These are phyloP conservation scores for Tringa solitaria DNA, from an alignment of 2,113 vertebrate genomes.

Conservation along the genomic window DNA sequence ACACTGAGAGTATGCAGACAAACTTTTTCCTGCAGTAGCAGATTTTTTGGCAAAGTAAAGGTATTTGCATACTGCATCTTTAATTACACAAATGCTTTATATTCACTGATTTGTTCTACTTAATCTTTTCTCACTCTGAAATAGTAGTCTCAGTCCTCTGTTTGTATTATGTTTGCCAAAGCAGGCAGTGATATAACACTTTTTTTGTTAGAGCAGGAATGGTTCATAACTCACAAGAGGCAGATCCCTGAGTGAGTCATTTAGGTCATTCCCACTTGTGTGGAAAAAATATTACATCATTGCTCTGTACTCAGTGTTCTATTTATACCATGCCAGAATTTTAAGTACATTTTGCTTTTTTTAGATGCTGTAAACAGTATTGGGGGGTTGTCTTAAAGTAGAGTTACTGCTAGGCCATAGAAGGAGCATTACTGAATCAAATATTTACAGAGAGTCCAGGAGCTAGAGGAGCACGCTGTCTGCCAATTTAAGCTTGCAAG, in stretches of 20 bases:
- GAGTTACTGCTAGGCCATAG: slow-evolving; percentile 62
- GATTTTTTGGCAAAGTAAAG: not conserved
- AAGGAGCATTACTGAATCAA: slow-evolving; percentile 61
- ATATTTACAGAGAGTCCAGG: slow-evolving; percentile 43
- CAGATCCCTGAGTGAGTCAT: slow-evolving; percentile 70
- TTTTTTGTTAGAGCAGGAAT: slow-evolving; percentile 50
- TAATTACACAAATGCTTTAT: not conserved
- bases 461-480: not conserved
- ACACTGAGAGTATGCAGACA: not conserved
- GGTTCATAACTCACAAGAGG: slow-evolving; percentile 55
- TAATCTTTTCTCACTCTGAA: slow-evolving; percentile 10
- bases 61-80: not conserved
- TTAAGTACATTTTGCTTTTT: slow-evolving; percentile 69
- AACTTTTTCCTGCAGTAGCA: not conserved
- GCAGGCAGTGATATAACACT: slow-evolving; percentile 35
- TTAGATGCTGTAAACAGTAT: slow-evolving; percentile 66
- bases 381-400: slow-evolving; percentile 38
- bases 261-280: slow-evolving; percentile 64
- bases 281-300: slow-evolving; percentile 76
- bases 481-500: not conserved
- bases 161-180: slow-evolving; percentile 10
- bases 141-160: not conserved
- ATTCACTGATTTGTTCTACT: slow-evolving; percentile 3
- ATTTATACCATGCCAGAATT: slow-evolving; percentile 68
- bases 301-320: slow-evolving; percentile 66